Evolutionary conservation across 2,797 vertebrate genomes (phyloP).

Genomic region (Artibeus jamaicensis): DNA sequence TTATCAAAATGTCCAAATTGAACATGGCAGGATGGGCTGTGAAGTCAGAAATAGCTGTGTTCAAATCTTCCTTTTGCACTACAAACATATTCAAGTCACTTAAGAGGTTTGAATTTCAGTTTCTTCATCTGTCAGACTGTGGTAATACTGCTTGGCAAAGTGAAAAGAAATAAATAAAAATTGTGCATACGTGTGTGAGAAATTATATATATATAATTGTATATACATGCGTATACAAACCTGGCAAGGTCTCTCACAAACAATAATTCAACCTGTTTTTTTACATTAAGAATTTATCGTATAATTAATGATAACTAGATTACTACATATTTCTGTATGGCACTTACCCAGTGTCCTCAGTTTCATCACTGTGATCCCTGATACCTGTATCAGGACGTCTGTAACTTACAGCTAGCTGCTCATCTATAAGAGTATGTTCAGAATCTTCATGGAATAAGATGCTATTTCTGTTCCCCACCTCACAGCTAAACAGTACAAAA

Average conservation of each 20-base stretch:
- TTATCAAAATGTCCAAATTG: constrained; percentile 23
- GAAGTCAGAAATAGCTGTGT: neutral
- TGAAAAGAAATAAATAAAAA: neutral
- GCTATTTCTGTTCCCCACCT: neutral
- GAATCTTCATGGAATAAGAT: neutral
- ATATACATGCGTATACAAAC: neutral
- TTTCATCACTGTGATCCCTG: neutral
- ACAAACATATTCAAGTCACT: neutral
- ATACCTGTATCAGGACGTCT: neutral
- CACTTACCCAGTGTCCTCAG: neutral
- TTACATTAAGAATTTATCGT: neutral
- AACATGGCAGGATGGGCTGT: neutral
- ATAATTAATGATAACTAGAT: neutral
- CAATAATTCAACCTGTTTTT: neutral
- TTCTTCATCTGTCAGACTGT: neutral
- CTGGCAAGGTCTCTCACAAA: neutral
- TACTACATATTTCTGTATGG: neutral
- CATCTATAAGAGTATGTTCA: neutral
- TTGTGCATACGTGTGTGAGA: neutral
- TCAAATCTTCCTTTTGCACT: neutral
- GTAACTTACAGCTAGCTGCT: neutral
- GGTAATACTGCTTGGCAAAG: neutral
- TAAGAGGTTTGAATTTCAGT: neutral
- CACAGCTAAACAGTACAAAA: neutral
- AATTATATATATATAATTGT: neutral